Conservation (phyloP, 2,113 vertebrate genomes). For the Noturus placidus region DNA sequence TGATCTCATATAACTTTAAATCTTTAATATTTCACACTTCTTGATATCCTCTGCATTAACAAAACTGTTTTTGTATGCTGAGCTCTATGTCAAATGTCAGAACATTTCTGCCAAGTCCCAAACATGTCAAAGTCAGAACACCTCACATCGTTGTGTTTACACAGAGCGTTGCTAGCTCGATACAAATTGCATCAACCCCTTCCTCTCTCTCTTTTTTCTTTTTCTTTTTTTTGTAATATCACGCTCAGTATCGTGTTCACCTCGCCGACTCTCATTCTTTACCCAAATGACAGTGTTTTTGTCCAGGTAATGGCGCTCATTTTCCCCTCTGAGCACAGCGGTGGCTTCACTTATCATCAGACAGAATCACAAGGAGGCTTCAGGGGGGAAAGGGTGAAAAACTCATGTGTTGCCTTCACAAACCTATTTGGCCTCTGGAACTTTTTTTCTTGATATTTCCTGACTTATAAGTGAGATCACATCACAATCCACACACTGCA, state of each 20-base stretch:
- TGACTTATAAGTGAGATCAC: not conserved
- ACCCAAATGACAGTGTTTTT: slow-evolving; percentile 61
- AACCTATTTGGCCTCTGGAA: not conserved
- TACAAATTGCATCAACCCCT: slow-evolving; percentile 48
- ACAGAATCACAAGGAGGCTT: slow-evolving; percentile 42
- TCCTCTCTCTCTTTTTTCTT: not conserved
- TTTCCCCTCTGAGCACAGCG: slow-evolving; percentile 50
- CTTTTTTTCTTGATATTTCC: not conserved
- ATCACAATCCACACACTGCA: not conserved
- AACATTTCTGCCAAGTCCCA: not conserved
- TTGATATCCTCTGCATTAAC: not conserved
- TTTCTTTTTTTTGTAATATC: slow-evolving; percentile 44
- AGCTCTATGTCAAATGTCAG: no score
- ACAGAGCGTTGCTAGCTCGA: slow-evolving; percentile 22
- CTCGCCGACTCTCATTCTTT: slow-evolving; percentile 49
- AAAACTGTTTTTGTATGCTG: not conserved
- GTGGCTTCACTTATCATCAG: slow-evolving; percentile 58
- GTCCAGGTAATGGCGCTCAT: slow-evolving; percentile 59
- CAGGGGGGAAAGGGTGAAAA: not conserved
- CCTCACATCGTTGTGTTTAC: slow-evolving; percentile 43
- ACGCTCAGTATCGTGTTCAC: slow-evolving; percentile 49
- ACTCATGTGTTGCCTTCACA: slow-evolving; percentile 34
- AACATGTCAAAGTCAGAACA: slow-evolving; percentile 19
- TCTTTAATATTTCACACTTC: not conserved
- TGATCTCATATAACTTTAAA: not conserved